Percentiles rank a stretch among this genome's conserved stretches.
Evolutionary conservation across 2,888 invertebrate species (phyloP).

Genomic region (Xylota sylvarum): DNA sequence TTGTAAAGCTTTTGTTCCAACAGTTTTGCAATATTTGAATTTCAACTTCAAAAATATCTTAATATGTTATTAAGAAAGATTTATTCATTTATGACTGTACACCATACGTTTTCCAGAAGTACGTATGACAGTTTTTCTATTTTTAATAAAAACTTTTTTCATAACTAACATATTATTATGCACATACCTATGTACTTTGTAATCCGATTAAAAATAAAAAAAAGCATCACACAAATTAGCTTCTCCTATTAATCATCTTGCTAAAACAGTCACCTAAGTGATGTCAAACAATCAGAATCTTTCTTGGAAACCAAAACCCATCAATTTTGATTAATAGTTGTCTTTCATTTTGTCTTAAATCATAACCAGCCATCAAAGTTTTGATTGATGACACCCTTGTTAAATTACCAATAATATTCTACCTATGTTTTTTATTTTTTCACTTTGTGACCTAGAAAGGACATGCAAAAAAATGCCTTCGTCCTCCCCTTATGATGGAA

Average conservation of each 20-base stretch:
- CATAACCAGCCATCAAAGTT: constrained; percentile 37
- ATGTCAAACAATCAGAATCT: constrained; percentile 31
- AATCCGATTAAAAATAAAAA: neutral
- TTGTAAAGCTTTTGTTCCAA: too few relatives aligned
- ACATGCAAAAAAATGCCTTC: neutral
- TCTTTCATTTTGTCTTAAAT: constrained; percentile 34
- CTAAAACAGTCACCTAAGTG: constrained; percentile 22
- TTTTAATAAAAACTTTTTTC: too few relatives aligned
- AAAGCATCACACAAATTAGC: constrained; percentile 17
- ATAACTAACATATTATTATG: too few relatives aligned
- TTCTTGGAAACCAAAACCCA: constrained; percentile 17
- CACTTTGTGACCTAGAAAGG: neutral
- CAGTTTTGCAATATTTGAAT: too few relatives aligned
- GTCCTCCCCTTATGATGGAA: neutral
- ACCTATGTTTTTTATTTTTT: constrained; percentile 1
- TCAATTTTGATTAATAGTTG: constrained; percentile 60
- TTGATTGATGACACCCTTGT: constrained; percentile 25
- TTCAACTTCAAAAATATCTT: too few relatives aligned
- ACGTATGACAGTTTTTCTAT: too few relatives aligned
- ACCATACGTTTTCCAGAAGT: too few relatives aligned
- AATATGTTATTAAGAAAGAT: too few relatives aligned
- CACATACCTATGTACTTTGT: neutral
- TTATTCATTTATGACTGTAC: too few relatives aligned
- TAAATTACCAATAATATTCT: constrained; percentile 18
- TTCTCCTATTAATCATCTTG: constrained; percentile 37